Evolutionary conservation across 1,140 invertebrate genomes (phyloP).

Genomic region (Bombus difficillimus): DNA sequence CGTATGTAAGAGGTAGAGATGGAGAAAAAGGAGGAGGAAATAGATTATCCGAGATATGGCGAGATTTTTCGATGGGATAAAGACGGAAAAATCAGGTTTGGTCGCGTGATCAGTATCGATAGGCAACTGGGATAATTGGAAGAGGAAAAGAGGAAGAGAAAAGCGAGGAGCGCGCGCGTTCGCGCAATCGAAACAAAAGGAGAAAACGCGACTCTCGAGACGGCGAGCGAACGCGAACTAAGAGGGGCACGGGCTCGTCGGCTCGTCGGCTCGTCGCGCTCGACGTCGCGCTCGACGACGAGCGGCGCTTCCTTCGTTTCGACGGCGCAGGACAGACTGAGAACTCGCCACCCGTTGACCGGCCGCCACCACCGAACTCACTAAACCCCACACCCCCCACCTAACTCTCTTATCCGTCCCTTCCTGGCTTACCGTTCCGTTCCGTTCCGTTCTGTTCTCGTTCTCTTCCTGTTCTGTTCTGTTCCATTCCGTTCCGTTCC

Average conservation of each 20-base stretch:
- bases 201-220: conserved; percentile 48
- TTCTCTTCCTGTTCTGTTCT: not conserved
- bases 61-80: not conserved
- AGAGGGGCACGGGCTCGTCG: conserved; percentile 53
- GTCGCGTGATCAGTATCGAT: not conserved
- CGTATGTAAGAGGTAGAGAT: not conserved
- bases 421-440: conserved; percentile 3
- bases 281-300: conserved; percentile 63
- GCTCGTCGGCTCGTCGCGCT: conserved; percentile 60
- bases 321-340: conserved; percentile 67
- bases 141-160: conserved; percentile 9
- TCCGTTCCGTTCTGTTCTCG: not conserved
- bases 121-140: not conserved
- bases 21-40: not conserved
- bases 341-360: conserved; percentile 16
- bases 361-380: not conserved
- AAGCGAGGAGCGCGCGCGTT: conserved; percentile 15
- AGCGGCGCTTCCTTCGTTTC: conserved; percentile 65
- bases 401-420: not conserved
- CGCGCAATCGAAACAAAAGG: conserved; percentile 23
- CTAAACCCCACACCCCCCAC: not conserved
- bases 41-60: not conserved
- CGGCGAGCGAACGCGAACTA: conserved; percentile 65
- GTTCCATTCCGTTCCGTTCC: not conserved
- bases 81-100: no score